Conservation (phyloP, 2,113 vertebrate species). For the Ranitomeya imitator region DNA sequence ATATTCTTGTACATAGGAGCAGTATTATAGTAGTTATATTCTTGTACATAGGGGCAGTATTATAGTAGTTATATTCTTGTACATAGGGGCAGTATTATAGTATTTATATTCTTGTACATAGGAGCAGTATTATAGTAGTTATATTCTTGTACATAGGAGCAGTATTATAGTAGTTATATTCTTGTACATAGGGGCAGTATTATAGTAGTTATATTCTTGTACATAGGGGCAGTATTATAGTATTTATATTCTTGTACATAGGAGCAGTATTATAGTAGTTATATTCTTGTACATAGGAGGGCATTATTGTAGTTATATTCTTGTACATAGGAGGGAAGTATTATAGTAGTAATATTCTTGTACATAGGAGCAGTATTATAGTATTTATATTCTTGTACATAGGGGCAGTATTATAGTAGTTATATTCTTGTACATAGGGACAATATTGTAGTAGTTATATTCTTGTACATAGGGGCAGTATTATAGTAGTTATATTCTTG, state of each 20-base stretch:
- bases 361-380: too few relatives aligned
- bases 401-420: too few relatives aligned
- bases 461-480: too few relatives aligned
- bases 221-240: neutral
- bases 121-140: neutral
- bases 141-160: neutral
- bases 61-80: slow-evolving; percentile 2
- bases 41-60: neutral
- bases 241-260: neutral
- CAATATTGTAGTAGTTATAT: too few relatives aligned
- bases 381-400: too few relatives aligned
- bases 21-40: neutral
- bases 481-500: too few relatives aligned
- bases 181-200: neutral
- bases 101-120: neutral
- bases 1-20: neutral
- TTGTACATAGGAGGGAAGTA: neutral
- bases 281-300: neutral
- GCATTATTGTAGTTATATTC: slow-evolving; percentile 3
- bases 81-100: neutral
- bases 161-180: neutral
- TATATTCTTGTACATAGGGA: too few relatives aligned
- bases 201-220: slow-evolving; percentile 2
- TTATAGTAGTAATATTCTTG: neutral
- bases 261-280: slow-evolving; percentile 2